Conservation (phyloP, 1,140 invertebrate genomes). For the Ericerus pela region DNA sequence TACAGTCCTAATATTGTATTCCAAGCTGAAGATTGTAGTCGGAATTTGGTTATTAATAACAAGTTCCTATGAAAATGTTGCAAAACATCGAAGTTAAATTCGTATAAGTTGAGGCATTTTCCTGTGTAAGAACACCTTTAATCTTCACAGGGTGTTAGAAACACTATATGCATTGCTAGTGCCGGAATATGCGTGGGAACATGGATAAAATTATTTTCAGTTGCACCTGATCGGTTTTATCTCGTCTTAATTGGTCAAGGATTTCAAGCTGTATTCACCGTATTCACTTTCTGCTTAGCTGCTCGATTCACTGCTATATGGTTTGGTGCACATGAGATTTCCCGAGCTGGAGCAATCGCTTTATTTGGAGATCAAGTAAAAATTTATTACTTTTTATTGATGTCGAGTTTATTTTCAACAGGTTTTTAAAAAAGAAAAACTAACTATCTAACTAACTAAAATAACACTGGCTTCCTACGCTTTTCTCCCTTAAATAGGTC, state of each 20-base stretch:
- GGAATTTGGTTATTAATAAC: no score
- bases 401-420: no score
- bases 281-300: background rate
- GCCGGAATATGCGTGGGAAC: background rate
- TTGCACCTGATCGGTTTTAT: background rate
- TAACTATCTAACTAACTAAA: no score
- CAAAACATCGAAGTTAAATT: no score
- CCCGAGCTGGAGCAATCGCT: background rate
- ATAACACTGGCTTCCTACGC: no score
- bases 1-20: no score
- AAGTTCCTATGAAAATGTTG: no score
- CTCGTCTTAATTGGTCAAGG: background rate
- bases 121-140: background rate
- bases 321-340: background rate
- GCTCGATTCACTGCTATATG: conserved; percentile 1
- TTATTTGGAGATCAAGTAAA: conserved; percentile 7
- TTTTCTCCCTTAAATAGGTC: no score
- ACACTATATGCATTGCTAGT: background rate
- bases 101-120: no score
- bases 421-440: no score
- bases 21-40: no score
- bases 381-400: no score
- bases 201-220: conserved; percentile 3
- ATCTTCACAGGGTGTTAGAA: conserved; percentile 2
- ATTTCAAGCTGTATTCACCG: background rate